Base-by-base conservation (phyloP, 2,888 invertebrate species). In the Hyposoter didymator region DNA sequence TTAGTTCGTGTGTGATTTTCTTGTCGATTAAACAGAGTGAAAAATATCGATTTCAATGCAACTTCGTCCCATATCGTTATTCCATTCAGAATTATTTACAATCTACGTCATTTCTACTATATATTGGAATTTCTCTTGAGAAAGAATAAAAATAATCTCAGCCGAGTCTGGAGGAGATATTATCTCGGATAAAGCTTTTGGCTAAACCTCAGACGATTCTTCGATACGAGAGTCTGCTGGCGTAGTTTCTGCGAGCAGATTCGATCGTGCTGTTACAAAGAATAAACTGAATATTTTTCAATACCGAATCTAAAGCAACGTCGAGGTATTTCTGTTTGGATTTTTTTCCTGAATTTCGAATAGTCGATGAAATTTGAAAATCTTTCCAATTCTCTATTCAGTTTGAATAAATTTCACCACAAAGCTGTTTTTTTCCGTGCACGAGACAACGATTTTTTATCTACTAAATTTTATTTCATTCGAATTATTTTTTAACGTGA, bases 141-240 rank as follows among this genome's bases (percentile, higher is more conserved):
- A 1, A 55, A 59, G 28, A 28, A 59, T 59, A 28, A 59, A 59
- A 59, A 59, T 59, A 59, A 59, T 28, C 14, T 28, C 10, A 59
- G 14, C n/a, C 59, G 59, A 28, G 28, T 28, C 59, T 28, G 59
- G 28, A 28, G 28, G 6, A 14, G 59, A 59, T 59, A 1, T 28
- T 14, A 59, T 59, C 59, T 59, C 14, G 59, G 14, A 28, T 59
- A 14, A 8, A 59, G 14, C 12, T 28, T 28, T 59, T 59, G 59
- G 28, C 59, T 14, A 14, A 59, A 28, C 28, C 59, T 59, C 59
- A 28, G 59, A 59, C 28, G 59, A 59, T 59, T 59, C 28, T 59
- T 59, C 28, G 28, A 59, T 59, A 59, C 5, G 5, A 28, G n/a
- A 59, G 59, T 59, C 59, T 59, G 28, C 59, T 59, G 28, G 28